phyloP scores from a whole-genome alignment of 2,113 vertebrate species.

The Micromys minutus region DNA sequence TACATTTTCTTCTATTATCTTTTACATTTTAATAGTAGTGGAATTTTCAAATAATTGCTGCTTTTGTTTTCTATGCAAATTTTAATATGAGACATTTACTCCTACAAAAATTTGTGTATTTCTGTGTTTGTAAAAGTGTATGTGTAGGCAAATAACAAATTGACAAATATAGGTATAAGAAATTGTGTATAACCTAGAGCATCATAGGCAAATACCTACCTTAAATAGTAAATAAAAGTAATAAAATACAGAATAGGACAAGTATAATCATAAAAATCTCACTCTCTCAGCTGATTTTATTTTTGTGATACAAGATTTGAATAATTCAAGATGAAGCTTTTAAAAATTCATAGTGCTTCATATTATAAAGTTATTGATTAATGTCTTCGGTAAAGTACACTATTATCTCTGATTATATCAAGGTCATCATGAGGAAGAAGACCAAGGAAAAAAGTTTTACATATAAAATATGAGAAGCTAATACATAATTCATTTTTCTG shows the following conservation, averaged over 20 bases:
- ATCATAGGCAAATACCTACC: constrained; percentile 36
- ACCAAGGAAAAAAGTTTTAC: constrained; percentile 63
- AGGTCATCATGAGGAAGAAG: constrained; percentile 69
- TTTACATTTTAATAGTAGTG: constrained; percentile 33
- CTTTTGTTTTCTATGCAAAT: not conserved
- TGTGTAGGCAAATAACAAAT: too few relatives aligned
- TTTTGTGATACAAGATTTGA: constrained; percentile 61
- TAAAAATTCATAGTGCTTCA: constrained; percentile 69
- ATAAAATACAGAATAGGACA: constrained; percentile 38
- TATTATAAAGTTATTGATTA: constrained; percentile 78
- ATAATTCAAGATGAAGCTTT: constrained; percentile 78
- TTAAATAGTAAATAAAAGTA: constrained; percentile 66
- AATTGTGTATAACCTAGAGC: not conserved
- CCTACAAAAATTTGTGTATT: not conserved
- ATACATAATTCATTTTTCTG: constrained; percentile 78
- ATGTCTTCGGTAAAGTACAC: constrained; percentile 73
- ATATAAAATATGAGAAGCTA: constrained; percentile 72
- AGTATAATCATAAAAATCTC: not conserved
- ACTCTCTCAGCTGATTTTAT: constrained; percentile 66
- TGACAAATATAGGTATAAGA: not conserved
- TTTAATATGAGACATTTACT: constrained; percentile 44
- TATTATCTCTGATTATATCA: constrained; percentile 79
- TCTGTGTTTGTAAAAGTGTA: too few relatives aligned
- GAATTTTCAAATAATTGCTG: constrained; percentile 27
- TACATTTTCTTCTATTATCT: not conserved